Base-by-base conservation (phyloP, 1,140 invertebrate species). In the Tetramorium parvispinum region DNA sequence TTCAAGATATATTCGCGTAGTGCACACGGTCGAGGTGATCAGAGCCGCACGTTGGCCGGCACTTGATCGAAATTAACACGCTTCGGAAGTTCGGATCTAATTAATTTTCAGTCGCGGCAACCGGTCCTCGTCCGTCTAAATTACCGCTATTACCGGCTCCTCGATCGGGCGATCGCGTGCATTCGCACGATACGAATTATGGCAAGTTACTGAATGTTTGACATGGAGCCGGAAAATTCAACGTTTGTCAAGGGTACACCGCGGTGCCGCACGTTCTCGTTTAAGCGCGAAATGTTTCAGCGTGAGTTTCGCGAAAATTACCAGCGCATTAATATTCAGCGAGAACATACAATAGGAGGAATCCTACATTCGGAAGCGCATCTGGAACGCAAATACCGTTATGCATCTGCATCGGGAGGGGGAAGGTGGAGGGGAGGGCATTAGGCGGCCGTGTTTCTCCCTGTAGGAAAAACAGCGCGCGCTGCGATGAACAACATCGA, bases 1-100 rank as follows among this genome's bases (percentile, higher is more conserved):
- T 88, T 89, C 82, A 85, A 68, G 75, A 79, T 68, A 81, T 61
- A 75, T 43, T 59, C 43, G 27, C n/a, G 3, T 16, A 32, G 24
- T 43, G n/a, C 63, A 10, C 46, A 24, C 70, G 70, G 16, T 43
- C 37, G 13, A 57, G 18, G 68, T 49, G 68, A 53, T 59, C 24
- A 63, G 49, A 40, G 46, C 24, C n/a, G 40, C 21, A 40, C 27
- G 10, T 76, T 53, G 32, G 63, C 61, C 13, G 70, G 55, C 53
- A 85, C 43, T 79, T 51, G n/a, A 18, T 53, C 61, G 71, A 66
- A 82, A 82, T 71, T 82, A 71, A 71, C 21, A 24, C 46, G 61
- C 46, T 40, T 63, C 55, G 43, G 11, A 27, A 46, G 76, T 49
- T 21, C 18, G 21, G 18, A 21, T 40, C 37, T 82, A 82, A 82